These are phyloP conservation scores for Zaprionus lineosus DNA, from an alignment of 2,888 invertebrate genomes.

Conservation along the genomic window DNA sequence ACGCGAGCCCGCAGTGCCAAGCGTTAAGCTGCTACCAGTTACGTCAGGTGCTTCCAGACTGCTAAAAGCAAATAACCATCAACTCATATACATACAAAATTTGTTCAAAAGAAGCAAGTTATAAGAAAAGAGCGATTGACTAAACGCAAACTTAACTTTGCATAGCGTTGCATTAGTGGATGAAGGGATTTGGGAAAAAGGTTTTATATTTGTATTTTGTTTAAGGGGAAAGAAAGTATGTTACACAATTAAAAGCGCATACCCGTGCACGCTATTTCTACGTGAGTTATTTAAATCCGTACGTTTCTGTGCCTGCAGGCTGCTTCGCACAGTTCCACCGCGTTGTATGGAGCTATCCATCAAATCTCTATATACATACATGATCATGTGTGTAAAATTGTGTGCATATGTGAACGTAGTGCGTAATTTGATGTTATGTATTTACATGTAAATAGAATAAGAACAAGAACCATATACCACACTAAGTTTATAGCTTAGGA, in stretches of 20 bases:
- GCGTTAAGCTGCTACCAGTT: conserved; percentile 85
- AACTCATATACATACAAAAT: neutral
- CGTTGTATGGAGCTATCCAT: conserved; percentile 85
- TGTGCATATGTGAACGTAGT: conserved; percentile 39
- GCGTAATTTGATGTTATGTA: conserved; percentile 42
- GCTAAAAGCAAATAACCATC: conserved; percentile 35
- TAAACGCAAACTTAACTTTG: conserved; percentile 10
- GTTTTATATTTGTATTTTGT: neutral
- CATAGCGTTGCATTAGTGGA: conserved; percentile 7
- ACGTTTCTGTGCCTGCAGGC: conserved; percentile 84
- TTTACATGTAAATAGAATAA: conserved; percentile 69
- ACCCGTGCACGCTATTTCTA: conserved; percentile 86
- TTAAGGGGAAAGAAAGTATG: conserved; percentile 21
- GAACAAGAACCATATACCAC: conserved; percentile 52
- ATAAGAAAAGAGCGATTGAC: neutral
- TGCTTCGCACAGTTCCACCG: conserved; percentile 85
- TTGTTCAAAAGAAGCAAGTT: neutral
- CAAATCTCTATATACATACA: conserved; percentile 82
- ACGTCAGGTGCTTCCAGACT: conserved; percentile 83
- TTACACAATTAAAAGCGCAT: conserved; percentile 76
- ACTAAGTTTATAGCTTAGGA: conserved; percentile 11
- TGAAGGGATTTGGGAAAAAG: neutral
- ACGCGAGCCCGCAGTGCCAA: conserved; percentile 91
- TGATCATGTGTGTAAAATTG: conserved; percentile 19
- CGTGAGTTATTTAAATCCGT: conserved; percentile 83